Evolutionary conservation across 1,140 invertebrate species (phyloP).

Genomic region (Tetramorium parvispinum): DNA sequence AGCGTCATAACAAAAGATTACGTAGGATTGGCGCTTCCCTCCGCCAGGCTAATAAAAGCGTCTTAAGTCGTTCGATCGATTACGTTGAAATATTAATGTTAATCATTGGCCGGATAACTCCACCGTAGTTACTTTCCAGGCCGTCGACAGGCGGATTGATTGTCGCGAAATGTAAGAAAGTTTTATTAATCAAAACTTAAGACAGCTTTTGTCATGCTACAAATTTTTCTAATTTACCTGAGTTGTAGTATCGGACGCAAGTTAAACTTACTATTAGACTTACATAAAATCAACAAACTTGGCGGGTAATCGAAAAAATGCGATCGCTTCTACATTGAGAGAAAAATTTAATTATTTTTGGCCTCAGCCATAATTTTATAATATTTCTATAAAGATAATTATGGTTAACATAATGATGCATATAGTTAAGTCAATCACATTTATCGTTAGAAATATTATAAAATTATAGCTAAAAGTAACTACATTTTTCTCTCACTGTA

Average conservation of each 20-base stretch:
- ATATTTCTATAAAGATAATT: no score
- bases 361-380: no score
- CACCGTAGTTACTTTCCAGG: not conserved
- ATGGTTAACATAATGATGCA: no score
- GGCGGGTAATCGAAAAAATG: not conserved
- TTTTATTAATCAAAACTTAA: slow-evolving; percentile 10
- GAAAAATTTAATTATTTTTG: no score
- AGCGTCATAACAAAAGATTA: slow-evolving; percentile 44
- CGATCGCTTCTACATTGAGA: not conserved
- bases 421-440: no score
- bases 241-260: not conserved
- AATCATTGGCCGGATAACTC: not conserved
- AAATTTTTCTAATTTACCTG: slow-evolving; percentile 7
- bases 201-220: slow-evolving; percentile 2
- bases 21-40: slow-evolving; percentile 35
- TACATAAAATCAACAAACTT: not conserved
- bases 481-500: no score
- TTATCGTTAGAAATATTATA: no score
- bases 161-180: not conserved
- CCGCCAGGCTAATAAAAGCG: slow-evolving; percentile 54
- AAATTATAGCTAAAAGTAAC: no score
- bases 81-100: slow-evolving; percentile 47
- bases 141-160: not conserved
- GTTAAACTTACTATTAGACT: not conserved
- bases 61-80: slow-evolving; percentile 47